Evolutionary conservation across 2,888 invertebrate genomes (phyloP), one percentile per base, ranked within the genome.

Genomic region (Heteromyza rotundicornis): DNA sequence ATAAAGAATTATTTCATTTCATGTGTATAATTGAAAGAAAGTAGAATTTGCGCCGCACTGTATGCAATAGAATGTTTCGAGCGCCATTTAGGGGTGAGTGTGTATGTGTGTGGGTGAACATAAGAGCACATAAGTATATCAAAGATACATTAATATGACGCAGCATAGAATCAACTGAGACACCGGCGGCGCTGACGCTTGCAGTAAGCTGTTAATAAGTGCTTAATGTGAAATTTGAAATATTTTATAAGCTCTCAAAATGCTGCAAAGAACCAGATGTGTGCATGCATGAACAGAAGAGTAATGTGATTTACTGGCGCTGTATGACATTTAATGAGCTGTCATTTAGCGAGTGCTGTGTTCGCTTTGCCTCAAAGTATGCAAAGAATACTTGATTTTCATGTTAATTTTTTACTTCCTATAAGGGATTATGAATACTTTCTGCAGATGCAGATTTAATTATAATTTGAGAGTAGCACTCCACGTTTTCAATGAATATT

Each of bases 1-100:
- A 62, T 57, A 56, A 53, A 22, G 40, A 40, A 59, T 71, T 74
- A 75, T 75, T 75, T 73, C 75, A 73, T 73, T 75, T 74, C n/a
- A n/a, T 74, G 73, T 73, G 67, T 71, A 74, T 73, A 74, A 73
- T 73, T 73, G 73, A 72, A 74, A 74, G 68, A 75, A 72, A 71
- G 67, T 69, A 73, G 16, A 40, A 40, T 40, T 40, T 40, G 40
- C 44, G 55, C 40, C 44, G 36, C 16, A 44, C 14, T 40, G 40
- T 40, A 40, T 40, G 40, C 40, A 40, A 40, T 40, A n/a, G 69
- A 73, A 72, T 67, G 70, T 68, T 66, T 70, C 70, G 62, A 70
- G 68, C 66, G 67, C 68, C 75, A 64, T 67, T 49, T n/a, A 32
- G 19, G n/a, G 49, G 19, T 57, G 63, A 69, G 71, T 65, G 69